Percentiles rank a stretch among this genome's conserved stretches.
Conservation (phyloP, 2,888 invertebrate species). For the Alloscopus bannaensis region DNA sequence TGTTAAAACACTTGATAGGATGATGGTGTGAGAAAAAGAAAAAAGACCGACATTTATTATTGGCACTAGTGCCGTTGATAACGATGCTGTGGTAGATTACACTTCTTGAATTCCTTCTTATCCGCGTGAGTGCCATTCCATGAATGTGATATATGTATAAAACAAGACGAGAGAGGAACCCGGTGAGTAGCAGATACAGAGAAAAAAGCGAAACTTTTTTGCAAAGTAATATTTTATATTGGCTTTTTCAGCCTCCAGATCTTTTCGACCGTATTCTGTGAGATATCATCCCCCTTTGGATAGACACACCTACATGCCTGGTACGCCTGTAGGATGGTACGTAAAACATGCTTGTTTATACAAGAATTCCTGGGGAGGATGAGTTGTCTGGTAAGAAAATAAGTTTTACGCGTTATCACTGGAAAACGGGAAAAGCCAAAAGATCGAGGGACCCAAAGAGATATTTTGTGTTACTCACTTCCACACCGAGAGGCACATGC, state of each 20-base stretch:
- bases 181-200: too few relatives aligned
- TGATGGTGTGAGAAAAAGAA: conserved; percentile 8
- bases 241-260: too few relatives aligned
- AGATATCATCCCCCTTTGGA: too few relatives aligned
- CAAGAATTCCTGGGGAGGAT: neutral
- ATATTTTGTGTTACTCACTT: conserved; percentile 9
- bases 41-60: conserved; percentile 48
- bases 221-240: too few relatives aligned
- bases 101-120: conserved; percentile 8
- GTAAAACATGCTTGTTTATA: neutral
- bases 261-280: too few relatives aligned
- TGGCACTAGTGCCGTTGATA: conserved; percentile 20
- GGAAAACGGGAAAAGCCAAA: conserved; percentile 21
- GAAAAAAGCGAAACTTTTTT: too few relatives aligned
- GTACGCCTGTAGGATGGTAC: too few relatives aligned
- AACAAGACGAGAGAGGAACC: too few relatives aligned
- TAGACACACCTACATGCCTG: too few relatives aligned
- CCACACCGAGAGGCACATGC: neutral
- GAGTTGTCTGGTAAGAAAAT: conserved; percentile 30
- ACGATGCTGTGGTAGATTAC: conserved; percentile 42
- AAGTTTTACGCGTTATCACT: conserved; percentile 48
- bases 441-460: conserved; percentile 12
- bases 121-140: neutral
- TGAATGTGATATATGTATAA: too few relatives aligned
- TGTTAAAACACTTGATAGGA: conserved; percentile 17